phyloP scores from a whole-genome alignment of 2,797 vertebrate genomes.

The Corythornis leucogaster region DNA sequence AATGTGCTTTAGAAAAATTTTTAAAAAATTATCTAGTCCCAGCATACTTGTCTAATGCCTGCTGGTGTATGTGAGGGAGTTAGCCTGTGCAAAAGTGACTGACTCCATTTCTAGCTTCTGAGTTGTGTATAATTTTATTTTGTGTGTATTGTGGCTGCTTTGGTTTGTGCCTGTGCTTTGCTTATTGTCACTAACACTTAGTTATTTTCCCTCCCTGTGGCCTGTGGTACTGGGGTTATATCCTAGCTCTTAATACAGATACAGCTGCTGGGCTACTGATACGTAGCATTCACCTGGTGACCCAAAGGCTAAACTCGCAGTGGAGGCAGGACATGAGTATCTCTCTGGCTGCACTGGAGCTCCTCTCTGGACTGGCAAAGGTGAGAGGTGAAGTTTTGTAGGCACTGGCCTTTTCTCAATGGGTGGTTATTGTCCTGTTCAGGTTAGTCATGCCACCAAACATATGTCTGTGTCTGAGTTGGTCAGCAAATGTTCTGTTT shows the following conservation, averaged over 20 bases:
- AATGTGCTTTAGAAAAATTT: neutral
- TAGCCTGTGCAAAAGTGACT: neutral
- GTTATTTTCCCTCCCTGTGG: conserved; percentile 90
- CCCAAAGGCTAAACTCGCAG: conserved; percentile 89
- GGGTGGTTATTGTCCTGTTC: neutral
- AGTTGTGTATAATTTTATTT: conserved; percentile 41
- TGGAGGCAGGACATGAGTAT: conserved; percentile 94
- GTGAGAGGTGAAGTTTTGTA: conserved; percentile 73
- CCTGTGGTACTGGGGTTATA: conserved; percentile 89
- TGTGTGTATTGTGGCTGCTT: conserved; percentile 79
- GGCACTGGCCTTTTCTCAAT: neutral
- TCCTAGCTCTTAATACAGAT: conserved; percentile 98
- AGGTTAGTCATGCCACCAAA: neutral
- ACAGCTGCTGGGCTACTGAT: conserved; percentile 95
- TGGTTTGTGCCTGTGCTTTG: conserved; percentile 80
- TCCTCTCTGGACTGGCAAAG: conserved; percentile 94
- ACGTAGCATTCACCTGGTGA: conserved; percentile 95
- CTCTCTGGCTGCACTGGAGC: conserved; percentile 90
- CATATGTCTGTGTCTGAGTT: neutral
- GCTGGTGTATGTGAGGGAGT: neutral
- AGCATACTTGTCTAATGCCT: neutral
- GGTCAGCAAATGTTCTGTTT: neutral
- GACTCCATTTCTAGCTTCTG: neutral
- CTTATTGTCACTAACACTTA: conserved; percentile 87
- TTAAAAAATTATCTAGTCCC: neutral